phyloP scores from a whole-genome alignment of 2,113 vertebrate genomes.

The Paralichthys olivaceus region DNA sequence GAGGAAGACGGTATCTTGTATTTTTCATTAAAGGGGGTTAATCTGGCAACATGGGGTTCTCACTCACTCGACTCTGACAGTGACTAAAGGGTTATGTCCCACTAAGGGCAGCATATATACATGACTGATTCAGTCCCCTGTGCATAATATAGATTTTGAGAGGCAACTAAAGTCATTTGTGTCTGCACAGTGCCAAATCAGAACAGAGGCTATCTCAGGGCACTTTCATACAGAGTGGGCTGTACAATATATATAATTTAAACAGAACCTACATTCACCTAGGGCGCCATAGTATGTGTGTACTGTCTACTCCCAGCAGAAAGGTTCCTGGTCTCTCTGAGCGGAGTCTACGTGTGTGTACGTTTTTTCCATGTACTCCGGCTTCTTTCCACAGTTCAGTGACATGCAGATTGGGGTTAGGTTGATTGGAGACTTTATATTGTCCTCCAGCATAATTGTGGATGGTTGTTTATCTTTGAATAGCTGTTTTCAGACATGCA shows the following conservation, averaged over 20 bases:
- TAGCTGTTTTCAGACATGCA: no score
- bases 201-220: neutral
- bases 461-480: no score
- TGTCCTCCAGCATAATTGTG: no score
- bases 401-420: no score
- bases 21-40: conserved; percentile 12
- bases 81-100: conserved; percentile 14
- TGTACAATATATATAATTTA: neutral
- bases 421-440: no score
- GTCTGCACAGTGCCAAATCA: neutral
- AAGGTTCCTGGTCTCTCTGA: no score
- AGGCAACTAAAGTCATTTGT: neutral
- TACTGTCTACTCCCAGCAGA: no score
- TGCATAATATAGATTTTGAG: no score
- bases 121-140: conserved; percentile 7
- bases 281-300: no score
- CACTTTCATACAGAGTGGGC: neutral
- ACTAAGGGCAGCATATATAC: neutral
- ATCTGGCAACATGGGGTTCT: conserved; percentile 36
- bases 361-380: no score
- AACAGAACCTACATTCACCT: neutral
- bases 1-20: neutral
- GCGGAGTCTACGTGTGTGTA: no score
- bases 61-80: conserved; percentile 27
- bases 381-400: no score